Base-by-base conservation (phyloP, 2,797 vertebrate species). In the Perodicticus potto region DNA sequence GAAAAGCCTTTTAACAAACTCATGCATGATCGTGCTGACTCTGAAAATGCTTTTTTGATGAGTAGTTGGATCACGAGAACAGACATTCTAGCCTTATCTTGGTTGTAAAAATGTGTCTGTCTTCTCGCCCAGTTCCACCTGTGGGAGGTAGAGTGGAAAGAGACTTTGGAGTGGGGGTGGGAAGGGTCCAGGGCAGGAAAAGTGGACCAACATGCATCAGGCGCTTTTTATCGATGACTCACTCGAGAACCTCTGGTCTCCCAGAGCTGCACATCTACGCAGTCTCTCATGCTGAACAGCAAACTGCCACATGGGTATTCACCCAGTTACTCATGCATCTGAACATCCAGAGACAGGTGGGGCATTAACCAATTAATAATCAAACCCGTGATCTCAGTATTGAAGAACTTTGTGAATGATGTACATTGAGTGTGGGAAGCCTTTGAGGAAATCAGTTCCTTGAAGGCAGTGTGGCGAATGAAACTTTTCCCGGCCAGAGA, bases 61-160 rank as follows among this genome's bases (percentile, higher is more conserved):
- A 94, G 45, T 57, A 70, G 32, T 49, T 86, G 14, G 69, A 27
- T 59, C 53, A 23, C 6, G 5, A 27, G 43, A 65, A 92, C 69
- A 43, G 7, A 77, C 74, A 83, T 90, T 82, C 55, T 67, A 92
- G 77, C 70, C 27, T 94, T 83, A 92, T 43, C 81, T 67, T 37
- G 63, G 11, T 70, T 61, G 27, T 55, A 61, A 72, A 96, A 61
- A 37, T 85, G 29, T 69, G 5, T 65, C 89, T 88, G 7, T 82
- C 89, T 88, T 88, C 67, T 91, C 43, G 40, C 22, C 16, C 23
- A 85, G 34, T 70, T 72, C 45, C 3, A 57, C 43, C 59, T 86
- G 23, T 0, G 0, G 29, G 74, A 22, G 61, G 61, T 29, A 17
- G 23, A 57, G 9, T n/a, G 16, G 7, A 16, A 49, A 23, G 2